phyloP scores from a whole-genome alignment of 64 coral and sea anemone species.

The Pocillopora verrucosa region DNA sequence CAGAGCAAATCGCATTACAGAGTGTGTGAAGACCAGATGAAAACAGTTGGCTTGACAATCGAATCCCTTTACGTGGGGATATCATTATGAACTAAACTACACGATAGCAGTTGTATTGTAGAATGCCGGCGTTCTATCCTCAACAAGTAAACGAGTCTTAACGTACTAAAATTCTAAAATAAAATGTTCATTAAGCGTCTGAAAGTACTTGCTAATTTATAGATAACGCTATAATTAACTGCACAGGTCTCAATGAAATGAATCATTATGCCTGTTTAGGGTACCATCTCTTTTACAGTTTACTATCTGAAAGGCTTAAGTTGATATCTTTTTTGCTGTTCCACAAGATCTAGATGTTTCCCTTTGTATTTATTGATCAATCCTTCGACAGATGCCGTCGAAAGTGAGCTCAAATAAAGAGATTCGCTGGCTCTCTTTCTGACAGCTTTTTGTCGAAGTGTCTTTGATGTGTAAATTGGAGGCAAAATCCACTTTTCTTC shows the following conservation, averaged over 20 bases:
- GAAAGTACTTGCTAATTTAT: too few relatives aligned
- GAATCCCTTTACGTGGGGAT: too few relatives aligned
- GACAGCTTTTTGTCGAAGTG: background rate
- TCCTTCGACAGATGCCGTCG: background rate
- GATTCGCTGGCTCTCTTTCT: background rate
- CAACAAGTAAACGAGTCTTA: too few relatives aligned
- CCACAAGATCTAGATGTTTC: background rate
- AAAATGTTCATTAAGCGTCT: too few relatives aligned
- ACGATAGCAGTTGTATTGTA: too few relatives aligned
- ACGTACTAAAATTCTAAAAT: too few relatives aligned
- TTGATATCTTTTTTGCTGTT: slow-evolving; percentile 20
- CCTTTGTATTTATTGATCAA: slow-evolving; percentile 20
- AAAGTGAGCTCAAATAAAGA: background rate
- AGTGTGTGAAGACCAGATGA: too few relatives aligned
- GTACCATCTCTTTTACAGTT: background rate
- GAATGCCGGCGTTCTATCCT: too few relatives aligned
- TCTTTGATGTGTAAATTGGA: slow-evolving; percentile 11
- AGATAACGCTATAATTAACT: too few relatives aligned
- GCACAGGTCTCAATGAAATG: background rate
- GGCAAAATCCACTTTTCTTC: slow-evolving; percentile 9
- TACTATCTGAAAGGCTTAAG: slow-evolving; percentile 24
- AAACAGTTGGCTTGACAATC: too few relatives aligned
- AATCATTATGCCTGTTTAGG: background rate
- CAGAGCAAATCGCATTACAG: too few relatives aligned
- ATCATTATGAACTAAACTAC: too few relatives aligned